These are phyloP conservation scores for Ophion costatus DNA, from an alignment of 2,888 invertebrate genomes.

Conservation along the genomic window DNA sequence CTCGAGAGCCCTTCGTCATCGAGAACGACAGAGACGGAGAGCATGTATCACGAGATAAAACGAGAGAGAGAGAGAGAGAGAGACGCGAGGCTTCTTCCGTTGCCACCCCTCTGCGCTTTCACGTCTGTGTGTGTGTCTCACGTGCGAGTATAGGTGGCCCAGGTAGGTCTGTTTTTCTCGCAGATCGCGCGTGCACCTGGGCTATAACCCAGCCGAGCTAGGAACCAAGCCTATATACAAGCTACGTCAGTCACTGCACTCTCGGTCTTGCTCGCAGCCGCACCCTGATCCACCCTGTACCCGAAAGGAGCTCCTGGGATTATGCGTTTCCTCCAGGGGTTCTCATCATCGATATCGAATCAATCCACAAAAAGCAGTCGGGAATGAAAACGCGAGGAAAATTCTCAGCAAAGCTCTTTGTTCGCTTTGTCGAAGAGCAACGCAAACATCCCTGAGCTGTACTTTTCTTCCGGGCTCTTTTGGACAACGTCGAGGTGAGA, in stretches of 20 bases:
- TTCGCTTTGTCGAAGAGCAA: background rate
- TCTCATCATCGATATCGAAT: slow-evolving; percentile 54
- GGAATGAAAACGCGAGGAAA: background rate
- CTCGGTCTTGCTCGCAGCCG: slow-evolving; percentile 60
- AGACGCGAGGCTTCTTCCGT: slow-evolving; percentile 57
- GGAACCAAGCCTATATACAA: slow-evolving; percentile 55
- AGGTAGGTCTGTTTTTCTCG: slow-evolving; percentile 70
- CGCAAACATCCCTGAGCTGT: background rate
- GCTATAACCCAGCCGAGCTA: slow-evolving; percentile 67
- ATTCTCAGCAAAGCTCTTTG: background rate
- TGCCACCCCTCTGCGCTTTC: slow-evolving; percentile 55
- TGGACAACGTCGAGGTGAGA: slow-evolving; percentile 1
- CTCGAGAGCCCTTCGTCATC: slow-evolving; percentile 58
- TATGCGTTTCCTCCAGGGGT: slow-evolving; percentile 68
- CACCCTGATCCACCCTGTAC: slow-evolving; percentile 71
- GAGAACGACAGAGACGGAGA: slow-evolving; percentile 34
- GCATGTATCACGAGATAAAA: slow-evolving; percentile 5
- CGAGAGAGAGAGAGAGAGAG: slow-evolving; percentile 22
- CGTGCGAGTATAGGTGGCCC: slow-evolving; percentile 41
- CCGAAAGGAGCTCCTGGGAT: slow-evolving; percentile 70
- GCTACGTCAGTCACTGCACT: slow-evolving; percentile 40
- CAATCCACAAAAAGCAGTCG: slow-evolving; percentile 5
- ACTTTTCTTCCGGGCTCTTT: background rate
- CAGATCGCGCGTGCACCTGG: slow-evolving; percentile 76
- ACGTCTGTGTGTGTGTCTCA: background rate